Evolutionary conservation across 2,797 vertebrate species (phyloP).

Genomic region (Otolemur crassicaudatus): DNA sequence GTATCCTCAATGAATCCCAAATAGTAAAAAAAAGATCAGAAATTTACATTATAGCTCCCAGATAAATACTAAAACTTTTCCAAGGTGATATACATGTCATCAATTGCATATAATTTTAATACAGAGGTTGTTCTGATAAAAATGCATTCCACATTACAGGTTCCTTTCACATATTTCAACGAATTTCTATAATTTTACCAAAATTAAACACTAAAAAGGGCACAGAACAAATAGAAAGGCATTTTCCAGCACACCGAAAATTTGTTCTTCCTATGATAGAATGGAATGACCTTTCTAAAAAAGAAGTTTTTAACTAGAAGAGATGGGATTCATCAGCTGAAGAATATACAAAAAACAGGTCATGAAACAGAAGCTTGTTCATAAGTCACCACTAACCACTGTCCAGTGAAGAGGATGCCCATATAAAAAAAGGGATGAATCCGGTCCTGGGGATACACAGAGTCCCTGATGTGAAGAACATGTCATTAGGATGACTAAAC

Average conservation of each 20-base stretch:
- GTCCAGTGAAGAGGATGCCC: background rate
- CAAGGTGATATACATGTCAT: background rate
- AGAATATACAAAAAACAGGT: background rate
- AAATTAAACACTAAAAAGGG: background rate
- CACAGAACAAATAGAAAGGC: background rate
- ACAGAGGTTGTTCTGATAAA: background rate
- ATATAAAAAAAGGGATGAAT: background rate
- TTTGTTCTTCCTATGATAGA: background rate
- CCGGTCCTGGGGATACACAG: background rate
- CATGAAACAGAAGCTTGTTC: background rate
- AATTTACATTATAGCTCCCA: background rate
- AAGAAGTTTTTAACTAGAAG: background rate
- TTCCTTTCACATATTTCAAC: conserved; percentile 26
- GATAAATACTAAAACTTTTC: conserved; percentile 26
- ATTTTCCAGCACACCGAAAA: background rate
- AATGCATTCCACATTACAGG: background rate
- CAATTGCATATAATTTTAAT: conserved; percentile 30
- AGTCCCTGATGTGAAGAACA: background rate
- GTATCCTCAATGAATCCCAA: too few species aligned
- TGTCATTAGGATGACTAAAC: background rate
- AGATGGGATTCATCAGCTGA: background rate
- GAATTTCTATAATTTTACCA: background rate
- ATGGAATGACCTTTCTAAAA: background rate
- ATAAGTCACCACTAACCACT: background rate
- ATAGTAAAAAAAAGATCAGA: background rate